Conservation (phyloP, 2,113 vertebrate genomes). For the Oryzias woworae region DNA sequence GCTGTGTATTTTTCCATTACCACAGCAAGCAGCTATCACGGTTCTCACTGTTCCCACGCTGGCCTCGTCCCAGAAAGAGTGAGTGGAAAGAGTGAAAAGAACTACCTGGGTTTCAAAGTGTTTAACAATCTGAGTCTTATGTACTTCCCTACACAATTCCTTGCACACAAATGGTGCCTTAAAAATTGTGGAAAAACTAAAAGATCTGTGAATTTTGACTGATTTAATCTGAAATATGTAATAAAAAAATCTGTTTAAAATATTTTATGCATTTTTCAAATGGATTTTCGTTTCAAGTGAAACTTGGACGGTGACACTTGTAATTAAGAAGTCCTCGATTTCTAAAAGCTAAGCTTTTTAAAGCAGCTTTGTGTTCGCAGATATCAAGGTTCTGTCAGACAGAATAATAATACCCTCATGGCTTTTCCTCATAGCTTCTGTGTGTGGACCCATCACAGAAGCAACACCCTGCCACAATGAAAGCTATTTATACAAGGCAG, state of each 20-base stretch:
- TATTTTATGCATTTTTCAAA: not conserved
- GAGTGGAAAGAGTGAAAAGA: slow-evolving; percentile 14
- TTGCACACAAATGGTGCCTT: too few species aligned
- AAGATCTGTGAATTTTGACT: too few species aligned
- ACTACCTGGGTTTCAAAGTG: not conserved
- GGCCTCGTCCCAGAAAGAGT: slow-evolving; percentile 12
- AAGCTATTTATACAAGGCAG: slow-evolving; percentile 4
- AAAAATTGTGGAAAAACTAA: too few species aligned
- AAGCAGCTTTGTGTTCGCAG: slow-evolving; percentile 46
- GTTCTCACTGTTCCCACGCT: slow-evolving; percentile 13
- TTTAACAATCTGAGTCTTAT: too few species aligned
- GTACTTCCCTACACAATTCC: too few species aligned
- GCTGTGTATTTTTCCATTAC: slow-evolving; percentile 48
- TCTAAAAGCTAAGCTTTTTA: slow-evolving; percentile 41
- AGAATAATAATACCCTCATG: slow-evolving; percentile 31
- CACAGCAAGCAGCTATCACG: slow-evolving; percentile 1
- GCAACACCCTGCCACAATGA: not conserved
- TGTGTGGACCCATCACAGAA: slow-evolving; percentile 16
- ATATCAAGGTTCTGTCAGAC: slow-evolving; percentile 24
- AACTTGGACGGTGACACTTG: slow-evolving; percentile 17
- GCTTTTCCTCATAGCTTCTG: slow-evolving; percentile 22
- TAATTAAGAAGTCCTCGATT: slow-evolving; percentile 50
- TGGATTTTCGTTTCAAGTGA: slow-evolving; percentile 12
- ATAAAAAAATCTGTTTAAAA: not conserved
- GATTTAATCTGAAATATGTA: too few species aligned